These are phyloP conservation scores for Cataglyphis livida DNA, from an alignment of 2,888 invertebrate genomes.

Conservation along the genomic window DNA sequence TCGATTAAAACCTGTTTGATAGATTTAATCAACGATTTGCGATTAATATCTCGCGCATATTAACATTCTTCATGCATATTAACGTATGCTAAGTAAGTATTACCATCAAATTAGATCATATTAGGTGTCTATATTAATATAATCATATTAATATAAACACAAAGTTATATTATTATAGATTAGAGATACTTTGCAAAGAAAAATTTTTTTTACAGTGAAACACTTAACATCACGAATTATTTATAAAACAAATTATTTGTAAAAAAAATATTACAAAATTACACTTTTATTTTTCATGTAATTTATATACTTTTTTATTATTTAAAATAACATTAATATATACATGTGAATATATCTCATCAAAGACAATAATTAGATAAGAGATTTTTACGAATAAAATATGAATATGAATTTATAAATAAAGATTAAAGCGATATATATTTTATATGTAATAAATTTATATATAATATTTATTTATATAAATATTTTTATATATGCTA, in stretches of 20 bases:
- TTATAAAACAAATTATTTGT: no score
- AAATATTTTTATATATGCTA: neutral
- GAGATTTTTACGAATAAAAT: neutral
- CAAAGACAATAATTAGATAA: neutral
- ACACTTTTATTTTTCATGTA: neutral
- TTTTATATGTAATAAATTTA: neutral
- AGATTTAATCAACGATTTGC: neutral
- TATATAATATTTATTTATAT: neutral
- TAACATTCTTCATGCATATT: neutral
- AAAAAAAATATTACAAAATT: neutral
- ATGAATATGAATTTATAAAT: neutral
- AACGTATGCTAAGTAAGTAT: neutral
- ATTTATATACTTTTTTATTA: slow-evolving; percentile 1
- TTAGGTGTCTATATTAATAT: neutral
- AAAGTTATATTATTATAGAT: neutral
- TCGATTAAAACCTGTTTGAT: slow-evolving; percentile 14
- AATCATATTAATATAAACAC: neutral
- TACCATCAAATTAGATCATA: neutral
- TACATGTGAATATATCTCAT: neutral
- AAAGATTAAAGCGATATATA: neutral
- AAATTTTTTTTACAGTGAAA: neutral
- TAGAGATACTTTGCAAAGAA: neutral
- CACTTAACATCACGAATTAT: neutral
- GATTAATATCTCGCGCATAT: slow-evolving; percentile 5
- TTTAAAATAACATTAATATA: neutral